Base-by-base conservation (phyloP, 2,113 vertebrate genomes). In the Microtus richardsoni region DNA sequence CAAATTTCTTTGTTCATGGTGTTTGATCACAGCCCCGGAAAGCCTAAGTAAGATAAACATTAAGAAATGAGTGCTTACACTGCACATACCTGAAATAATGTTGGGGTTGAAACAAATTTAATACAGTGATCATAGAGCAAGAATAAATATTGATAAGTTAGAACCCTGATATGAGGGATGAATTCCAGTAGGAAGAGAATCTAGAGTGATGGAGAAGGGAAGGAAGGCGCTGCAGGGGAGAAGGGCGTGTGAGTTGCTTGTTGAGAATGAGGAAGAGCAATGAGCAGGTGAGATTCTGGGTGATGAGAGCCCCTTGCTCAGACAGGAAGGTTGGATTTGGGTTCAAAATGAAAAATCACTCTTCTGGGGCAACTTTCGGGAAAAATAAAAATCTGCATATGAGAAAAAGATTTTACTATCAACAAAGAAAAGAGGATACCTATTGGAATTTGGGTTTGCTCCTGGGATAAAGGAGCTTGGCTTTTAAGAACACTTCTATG, bases 361-460 rank as follows among this genome's bases (percentile, higher is more conserved):
- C 2, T 71, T 88, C 41, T 47, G 75, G 36, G 88, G 44, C 13
- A 88, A 70, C 8, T 41, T 41, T 8, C 19, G 1, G 24, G n/a
- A 83, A 47, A 75, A 33, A 75, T 74, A 73, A 95, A 73, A 93
- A 60, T 92, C 62, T 85, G 54, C 77, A 78, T 44, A 54, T 54
- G 19, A 91, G 16, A 11, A 66, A 93, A 64, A 89, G 85, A 86
- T 89, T 89, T 88, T 91, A 88, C 60, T 30, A 71, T 6, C 19
- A 77, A 68, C 26, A 58, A 26, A 60, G 44, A 58, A 78, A 17
- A 73, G 12, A 89, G 17, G 17, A 24, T 64, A 41, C 17, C 8
- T 10, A 0, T 80, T 73, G 49, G 44, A 41, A 44, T 93, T 90
- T 93, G 58, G 30, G 70, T 60, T 89, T 85, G 33, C 24, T 33